These are phyloP conservation scores for Spinibarbus caldwelli DNA, from an alignment of 2,797 vertebrate species.

Conservation along the genomic window DNA sequence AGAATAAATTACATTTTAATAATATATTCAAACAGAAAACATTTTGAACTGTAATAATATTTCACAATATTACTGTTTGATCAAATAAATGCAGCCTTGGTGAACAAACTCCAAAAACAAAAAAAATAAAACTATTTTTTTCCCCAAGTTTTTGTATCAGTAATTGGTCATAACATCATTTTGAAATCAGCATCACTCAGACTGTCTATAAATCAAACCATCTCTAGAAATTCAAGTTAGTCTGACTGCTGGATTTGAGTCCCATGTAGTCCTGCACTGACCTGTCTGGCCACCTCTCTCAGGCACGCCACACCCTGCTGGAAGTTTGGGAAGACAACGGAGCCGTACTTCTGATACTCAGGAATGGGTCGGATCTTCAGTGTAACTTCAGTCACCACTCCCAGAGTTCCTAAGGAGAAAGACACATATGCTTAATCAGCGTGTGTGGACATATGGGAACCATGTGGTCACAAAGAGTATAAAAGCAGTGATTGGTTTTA, in stretches of 20 bases:
- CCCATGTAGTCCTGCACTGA: slow-evolving; percentile 63
- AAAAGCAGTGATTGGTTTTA: background rate
- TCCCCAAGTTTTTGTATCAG: background rate
- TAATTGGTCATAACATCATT: background rate
- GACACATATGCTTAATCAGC: background rate
- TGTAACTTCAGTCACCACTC: slow-evolving; percentile 96
- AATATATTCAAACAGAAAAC: background rate
- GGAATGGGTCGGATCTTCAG: slow-evolving; percentile 96
- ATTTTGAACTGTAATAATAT: background rate
- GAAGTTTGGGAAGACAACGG: slow-evolving; percentile 96
- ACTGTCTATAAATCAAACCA: background rate
- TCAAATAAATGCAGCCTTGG: too few relatives aligned
- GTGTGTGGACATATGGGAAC: background rate
- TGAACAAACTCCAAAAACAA: background rate
- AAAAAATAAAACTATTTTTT: background rate
- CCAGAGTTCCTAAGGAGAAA: slow-evolving; percentile 86
- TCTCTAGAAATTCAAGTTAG: background rate
- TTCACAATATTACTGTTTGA: background rate
- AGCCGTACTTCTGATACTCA: slow-evolving; percentile 98
- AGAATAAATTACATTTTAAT: background rate
- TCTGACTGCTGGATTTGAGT: background rate
- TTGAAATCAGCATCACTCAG: background rate
- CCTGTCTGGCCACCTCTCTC: slow-evolving; percentile 96
- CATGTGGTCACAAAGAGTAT: background rate
- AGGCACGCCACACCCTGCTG: slow-evolving; percentile 96